A percentile compares a stretch with the other conserved stretches of the same genome.
These are phyloP conservation scores for Mantis religiosa DNA, from an alignment of 2,888 invertebrate genomes.

Conservation along the genomic window DNA sequence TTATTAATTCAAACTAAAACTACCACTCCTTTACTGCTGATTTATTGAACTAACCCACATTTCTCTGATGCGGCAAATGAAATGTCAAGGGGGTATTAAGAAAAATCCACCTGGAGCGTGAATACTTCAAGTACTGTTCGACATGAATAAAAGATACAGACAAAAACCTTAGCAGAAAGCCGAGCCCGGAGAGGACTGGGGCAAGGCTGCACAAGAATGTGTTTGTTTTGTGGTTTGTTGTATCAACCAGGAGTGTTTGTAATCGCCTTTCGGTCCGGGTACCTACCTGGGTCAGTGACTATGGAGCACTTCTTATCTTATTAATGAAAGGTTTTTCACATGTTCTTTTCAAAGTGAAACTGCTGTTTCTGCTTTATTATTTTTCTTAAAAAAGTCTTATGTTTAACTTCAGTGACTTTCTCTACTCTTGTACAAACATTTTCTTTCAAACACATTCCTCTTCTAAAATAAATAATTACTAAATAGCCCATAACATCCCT, in stretches of 20 bases:
- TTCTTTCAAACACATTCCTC: too few relatives aligned
- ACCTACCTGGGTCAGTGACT: background rate
- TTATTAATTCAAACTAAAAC: background rate
- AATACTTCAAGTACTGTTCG: background rate
- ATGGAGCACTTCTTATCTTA: too few relatives aligned
- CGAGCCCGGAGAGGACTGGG: background rate
- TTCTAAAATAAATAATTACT: too few relatives aligned
- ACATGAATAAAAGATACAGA: background rate
- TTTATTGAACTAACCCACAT: background rate
- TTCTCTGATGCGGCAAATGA: background rate
- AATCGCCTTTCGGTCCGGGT: background rate
- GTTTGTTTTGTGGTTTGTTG: background rate
- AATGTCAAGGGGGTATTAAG: background rate
- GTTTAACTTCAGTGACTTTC: too few relatives aligned
- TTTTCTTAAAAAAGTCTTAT: too few relatives aligned
- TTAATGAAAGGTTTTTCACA: too few relatives aligned
- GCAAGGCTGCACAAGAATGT: background rate
- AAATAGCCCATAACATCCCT: too few relatives aligned
- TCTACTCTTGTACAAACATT: too few relatives aligned
- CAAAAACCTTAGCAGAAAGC: background rate
- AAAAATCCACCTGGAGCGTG: background rate
- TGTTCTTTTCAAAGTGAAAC: too few relatives aligned
- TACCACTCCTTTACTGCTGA: background rate
- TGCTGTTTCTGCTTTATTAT: too few relatives aligned
- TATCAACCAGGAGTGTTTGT: background rate